Evolutionary conservation across 2,888 invertebrate genomes (phyloP), one percentile per base, ranked within the genome.

Genomic region (Cheilosia pagana): DNA sequence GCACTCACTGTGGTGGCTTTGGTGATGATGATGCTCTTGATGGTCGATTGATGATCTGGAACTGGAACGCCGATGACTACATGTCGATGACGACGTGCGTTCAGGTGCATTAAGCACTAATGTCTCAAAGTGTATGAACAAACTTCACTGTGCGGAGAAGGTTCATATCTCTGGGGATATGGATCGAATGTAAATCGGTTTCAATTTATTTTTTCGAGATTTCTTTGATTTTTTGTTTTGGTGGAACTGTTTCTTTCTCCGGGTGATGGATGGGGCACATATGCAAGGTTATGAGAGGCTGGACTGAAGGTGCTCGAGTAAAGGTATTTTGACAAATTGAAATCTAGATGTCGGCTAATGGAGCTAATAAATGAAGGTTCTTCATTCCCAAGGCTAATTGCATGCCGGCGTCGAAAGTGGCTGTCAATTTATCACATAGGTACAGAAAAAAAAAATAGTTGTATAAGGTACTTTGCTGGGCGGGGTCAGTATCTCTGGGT

Each of bases 241-340:
- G 23, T 21, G 19, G 16, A 65, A 53, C 39, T 41, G 16, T 71
- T 65, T 45, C 60, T 62, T 55, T 67, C 8, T n/a, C 31, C 35
- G 19, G 57, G 25, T 72, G 55, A 53, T 67, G 67, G 63, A 68
- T 83, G 60, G 35, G 45, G 4, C 50, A 12, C 23, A 43, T 14
- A 19, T 60, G 53, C 59, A 39, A 53, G 60, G 59, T 41, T 55
- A 39, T 57, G 43, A 68, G 31, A 35, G 60, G 35, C 45, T 74
- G 48, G 57, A 25, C 68, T 25, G 21, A 55, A 35, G 12, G 12
- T 57, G 55, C 39, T 52, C 41, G 60, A 62, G 62, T 68, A 50
- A 68, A 63, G 67, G 72, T 68, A 77, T 77, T 82, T 77, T 77
- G 77, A 72, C 77, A 77, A 82, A 82, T 82, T 77, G 55, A 63